Evolutionary conservation across 2,797 vertebrate genomes (phyloP).

Genomic region (Spheniscus humboldti): DNA sequence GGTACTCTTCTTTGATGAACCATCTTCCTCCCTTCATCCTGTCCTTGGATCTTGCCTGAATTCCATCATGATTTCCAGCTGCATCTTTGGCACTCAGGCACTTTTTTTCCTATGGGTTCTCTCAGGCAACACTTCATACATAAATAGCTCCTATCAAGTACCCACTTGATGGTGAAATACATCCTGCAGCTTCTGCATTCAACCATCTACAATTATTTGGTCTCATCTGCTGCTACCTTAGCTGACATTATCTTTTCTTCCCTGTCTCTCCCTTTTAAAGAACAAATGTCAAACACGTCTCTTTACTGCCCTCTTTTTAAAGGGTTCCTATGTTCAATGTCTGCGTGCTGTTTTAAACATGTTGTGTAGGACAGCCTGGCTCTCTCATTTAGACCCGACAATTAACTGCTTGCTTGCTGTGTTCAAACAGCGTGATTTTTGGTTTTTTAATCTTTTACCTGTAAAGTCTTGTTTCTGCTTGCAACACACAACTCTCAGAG

Average conservation of each 20-base stretch:
- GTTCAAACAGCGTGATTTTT: neutral
- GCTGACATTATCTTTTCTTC: slow-evolving; percentile 11
- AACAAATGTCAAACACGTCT: neutral
- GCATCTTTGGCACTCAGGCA: neutral
- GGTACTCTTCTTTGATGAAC: neutral
- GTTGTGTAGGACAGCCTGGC: neutral
- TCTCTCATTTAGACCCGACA: neutral
- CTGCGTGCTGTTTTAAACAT: neutral
- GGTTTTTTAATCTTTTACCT: neutral
- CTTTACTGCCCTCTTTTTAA: neutral
- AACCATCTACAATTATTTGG: slow-evolving; percentile 36
- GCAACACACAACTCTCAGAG: neutral
- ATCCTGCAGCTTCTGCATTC: slow-evolving; percentile 52
- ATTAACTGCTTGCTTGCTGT: neutral
- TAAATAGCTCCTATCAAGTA: slow-evolving; percentile 60
- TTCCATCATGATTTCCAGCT: slow-evolving; percentile 26
- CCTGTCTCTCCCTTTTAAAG: neutral
- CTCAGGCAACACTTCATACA: slow-evolving; percentile 23
- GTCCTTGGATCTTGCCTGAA: neutral
- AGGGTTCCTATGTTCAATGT: neutral
- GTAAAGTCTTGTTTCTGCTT: neutral
- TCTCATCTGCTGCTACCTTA: slow-evolving; percentile 20
- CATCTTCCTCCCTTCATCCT: neutral
- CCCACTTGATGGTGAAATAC: slow-evolving; percentile 51
- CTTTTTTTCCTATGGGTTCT: neutral